These are phyloP conservation scores for Argyresthia goedartella DNA, from an alignment of 2,888 invertebrate genomes.

Conservation along the genomic window DNA sequence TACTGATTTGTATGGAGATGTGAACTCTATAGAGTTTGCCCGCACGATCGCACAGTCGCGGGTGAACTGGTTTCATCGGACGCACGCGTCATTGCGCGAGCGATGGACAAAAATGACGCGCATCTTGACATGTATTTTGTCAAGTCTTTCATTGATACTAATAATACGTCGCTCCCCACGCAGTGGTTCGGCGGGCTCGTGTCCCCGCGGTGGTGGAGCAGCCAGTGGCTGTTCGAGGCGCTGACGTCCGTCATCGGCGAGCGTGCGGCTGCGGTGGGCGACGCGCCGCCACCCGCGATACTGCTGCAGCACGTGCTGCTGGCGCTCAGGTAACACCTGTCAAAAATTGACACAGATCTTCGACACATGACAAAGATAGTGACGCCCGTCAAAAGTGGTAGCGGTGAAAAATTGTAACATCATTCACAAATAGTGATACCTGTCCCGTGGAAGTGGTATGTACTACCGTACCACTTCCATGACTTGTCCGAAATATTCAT, in stretches of 20 bases:
- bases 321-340: slow-evolving; percentile 42
- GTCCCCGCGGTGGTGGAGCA: slow-evolving; percentile 95
- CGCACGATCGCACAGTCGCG: too few relatives aligned
- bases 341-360: background rate
- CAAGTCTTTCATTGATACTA: too few relatives aligned
- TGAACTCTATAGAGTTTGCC: too few relatives aligned
- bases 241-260: slow-evolving; percentile 88
- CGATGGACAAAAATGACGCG: too few relatives aligned
- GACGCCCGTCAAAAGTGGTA: background rate
- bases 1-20: too few relatives aligned
- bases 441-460: too few relatives aligned
- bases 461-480: too few relatives aligned
- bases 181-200: slow-evolving; percentile 73
- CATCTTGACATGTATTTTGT: too few relatives aligned
- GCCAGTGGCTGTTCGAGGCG: slow-evolving; percentile 92
- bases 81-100: too few relatives aligned
- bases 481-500: too few relatives aligned
- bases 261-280: slow-evolving; percentile 51
- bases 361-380: background rate
- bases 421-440: too few relatives aligned
- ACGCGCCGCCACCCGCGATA: slow-evolving; percentile 40
- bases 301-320: slow-evolving; percentile 57
- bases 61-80: too few relatives aligned
- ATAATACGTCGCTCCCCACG: background rate
- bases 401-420: background rate